Evolutionary conservation across 2,888 invertebrate species (phyloP), one percentile per base, ranked within the genome.

Genomic region (Hetaerina titia): DNA sequence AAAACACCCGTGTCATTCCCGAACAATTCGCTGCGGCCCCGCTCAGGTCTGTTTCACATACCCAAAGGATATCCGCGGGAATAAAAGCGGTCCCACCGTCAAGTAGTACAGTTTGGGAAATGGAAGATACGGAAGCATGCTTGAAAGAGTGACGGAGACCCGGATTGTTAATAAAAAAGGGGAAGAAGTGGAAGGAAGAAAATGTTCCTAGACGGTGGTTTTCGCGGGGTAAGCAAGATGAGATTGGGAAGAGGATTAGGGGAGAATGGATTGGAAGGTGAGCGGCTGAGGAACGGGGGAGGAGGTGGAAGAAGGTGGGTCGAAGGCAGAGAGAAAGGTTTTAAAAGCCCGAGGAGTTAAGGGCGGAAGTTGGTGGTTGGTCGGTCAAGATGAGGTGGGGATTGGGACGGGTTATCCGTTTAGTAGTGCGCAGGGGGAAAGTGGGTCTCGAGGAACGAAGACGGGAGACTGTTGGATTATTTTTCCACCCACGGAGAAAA

Each of bases 111-210:
- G 69, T 22, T n/a, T 22, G 69, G 19, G 69, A n/a, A 22, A 69
- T 69, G 69, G 69, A 17, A 69, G 69, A 22, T 22, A 69, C 19
- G 69, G 69, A 69, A 69, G 69, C 69, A 69, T 22, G 9, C n/a
- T 22, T 22, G 69, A 4, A 69, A 69, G 69, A 19, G 22, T n/a
- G 1, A n/a, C n/a, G n/a, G 7, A 64, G 64, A 4, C 8, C 69
- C n/a, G 69, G 69, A n/a, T 69, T 69, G 69, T 69, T 69, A 22
- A 69, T 69, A 69, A 69, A 69, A 69, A 69, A 22, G 69, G 64
- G 64, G 22, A n/a, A 69, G 69, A 69, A n/a, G n/a, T 19, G 4
- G n/a, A n/a, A 69, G n/a, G 69, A n/a, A 22, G 69, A 69, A n/a
- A 69, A 69, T 69, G 22, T n/a, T 69, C 8, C n/a, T n/a, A 9